Evolutionary conservation across 1,140 invertebrate genomes (phyloP).

Genomic region (Laupala kohalensis): DNA sequence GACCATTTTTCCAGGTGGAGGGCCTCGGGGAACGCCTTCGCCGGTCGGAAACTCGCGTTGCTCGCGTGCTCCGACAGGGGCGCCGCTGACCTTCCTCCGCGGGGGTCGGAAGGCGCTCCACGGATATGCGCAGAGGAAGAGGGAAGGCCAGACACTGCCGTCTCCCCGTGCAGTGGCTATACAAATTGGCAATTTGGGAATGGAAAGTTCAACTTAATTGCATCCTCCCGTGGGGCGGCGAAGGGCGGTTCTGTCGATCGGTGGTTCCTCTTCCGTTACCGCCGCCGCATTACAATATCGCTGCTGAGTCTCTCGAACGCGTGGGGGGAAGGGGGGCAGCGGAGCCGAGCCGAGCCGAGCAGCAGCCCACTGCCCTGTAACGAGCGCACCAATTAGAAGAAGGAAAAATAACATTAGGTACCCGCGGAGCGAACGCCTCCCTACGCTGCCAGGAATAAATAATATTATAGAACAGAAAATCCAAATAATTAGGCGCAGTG

Average conservation of each 20-base stretch:
- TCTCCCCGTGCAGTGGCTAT: neutral
- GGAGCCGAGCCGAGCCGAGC: too few relatives aligned
- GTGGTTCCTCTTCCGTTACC: neutral
- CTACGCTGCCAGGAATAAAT: neutral
- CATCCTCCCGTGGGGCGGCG: neutral
- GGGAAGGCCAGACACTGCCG: neutral
- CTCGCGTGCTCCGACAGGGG: neutral
- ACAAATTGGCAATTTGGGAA: neutral
- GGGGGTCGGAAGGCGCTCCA: neutral
- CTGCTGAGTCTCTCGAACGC: neutral
- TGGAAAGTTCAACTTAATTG: neutral
- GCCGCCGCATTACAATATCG: neutral
- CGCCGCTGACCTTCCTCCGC: neutral
- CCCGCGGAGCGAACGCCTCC: neutral
- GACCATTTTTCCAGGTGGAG: too few relatives aligned
- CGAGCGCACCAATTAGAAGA: neutral
- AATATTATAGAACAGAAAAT: neutral
- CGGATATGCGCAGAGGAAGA: neutral
- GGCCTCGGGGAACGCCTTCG: too few relatives aligned
- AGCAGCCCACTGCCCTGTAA: too few relatives aligned
- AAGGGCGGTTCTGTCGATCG: neutral
- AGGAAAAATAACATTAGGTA: neutral
- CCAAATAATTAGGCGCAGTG: neutral
- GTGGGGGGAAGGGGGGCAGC: neutral
- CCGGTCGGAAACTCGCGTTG: too few relatives aligned